These are phyloP conservation scores for Cyclopterus lumpus DNA, from an alignment of 2,797 vertebrate genomes.

Conservation along the genomic window DNA sequence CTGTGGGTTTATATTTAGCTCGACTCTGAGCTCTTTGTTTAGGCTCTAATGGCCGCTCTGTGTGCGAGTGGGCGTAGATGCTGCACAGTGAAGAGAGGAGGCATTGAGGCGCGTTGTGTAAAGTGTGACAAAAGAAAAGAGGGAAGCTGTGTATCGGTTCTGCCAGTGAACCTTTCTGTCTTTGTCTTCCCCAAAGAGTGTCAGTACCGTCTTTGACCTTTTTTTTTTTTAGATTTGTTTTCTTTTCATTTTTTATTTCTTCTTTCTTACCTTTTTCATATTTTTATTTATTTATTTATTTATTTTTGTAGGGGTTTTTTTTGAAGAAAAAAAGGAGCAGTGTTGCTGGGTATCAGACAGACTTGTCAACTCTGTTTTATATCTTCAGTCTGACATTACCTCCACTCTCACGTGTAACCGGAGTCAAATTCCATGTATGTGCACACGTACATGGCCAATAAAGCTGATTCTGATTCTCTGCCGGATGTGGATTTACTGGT, in stretches of 20 bases:
- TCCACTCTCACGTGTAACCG: too few species aligned
- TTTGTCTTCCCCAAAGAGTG: background rate
- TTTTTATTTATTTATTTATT: too few species aligned
- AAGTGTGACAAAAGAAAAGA: background rate
- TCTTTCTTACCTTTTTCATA: background rate
- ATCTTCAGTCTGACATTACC: background rate
- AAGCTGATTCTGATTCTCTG: too few species aligned
- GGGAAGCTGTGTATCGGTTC: background rate
- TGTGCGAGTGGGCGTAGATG: background rate
- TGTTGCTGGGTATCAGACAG: background rate
- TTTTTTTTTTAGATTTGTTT: background rate
- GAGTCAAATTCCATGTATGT: too few species aligned
- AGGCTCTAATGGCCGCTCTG: background rate
- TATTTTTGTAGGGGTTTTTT: too few species aligned
- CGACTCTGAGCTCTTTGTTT: background rate
- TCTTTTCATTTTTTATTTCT: background rate
- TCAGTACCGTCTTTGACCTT: background rate
- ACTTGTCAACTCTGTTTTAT: background rate
- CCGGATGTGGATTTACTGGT: background rate
- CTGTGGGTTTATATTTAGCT: constrained; percentile 50
- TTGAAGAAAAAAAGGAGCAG: background rate
- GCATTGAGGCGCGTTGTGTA: background rate
- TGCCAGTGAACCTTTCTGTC: background rate
- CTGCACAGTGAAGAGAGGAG: background rate
- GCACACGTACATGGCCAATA: too few species aligned